Conservation (phyloP, 2,888 invertebrate genomes). For the Amphipyra berbera region DNA sequence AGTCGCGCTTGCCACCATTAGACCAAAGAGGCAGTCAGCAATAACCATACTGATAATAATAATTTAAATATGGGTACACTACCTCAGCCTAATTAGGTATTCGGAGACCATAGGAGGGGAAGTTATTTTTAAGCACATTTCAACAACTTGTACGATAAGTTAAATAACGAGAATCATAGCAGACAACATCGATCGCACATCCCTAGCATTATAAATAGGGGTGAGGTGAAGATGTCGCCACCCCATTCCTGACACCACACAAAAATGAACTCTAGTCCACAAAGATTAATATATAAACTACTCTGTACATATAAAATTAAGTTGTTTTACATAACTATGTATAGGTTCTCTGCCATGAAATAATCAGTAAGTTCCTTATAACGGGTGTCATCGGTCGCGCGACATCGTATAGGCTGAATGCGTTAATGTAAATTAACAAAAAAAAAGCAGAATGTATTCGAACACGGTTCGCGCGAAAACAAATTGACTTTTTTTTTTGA, state of each 20-base stretch:
- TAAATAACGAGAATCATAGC: neutral
- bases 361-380: slow-evolving; percentile 81
- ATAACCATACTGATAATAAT: too few species aligned
- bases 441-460: slow-evolving; percentile 43
- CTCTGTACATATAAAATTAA: slow-evolving; percentile 59
- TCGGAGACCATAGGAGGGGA: too few species aligned
- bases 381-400: slow-evolving; percentile 42
- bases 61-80: too few species aligned
- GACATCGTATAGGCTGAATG: slow-evolving; percentile 25
- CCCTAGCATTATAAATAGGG: slow-evolving; percentile 59
- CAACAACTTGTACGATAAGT: too few species aligned
- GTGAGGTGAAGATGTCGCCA: slow-evolving; percentile 68
- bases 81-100: too few species aligned
- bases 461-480: slow-evolving; percentile 43
- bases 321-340: slow-evolving; percentile 78
- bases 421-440: slow-evolving; percentile 21
- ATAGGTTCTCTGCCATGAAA: slow-evolving; percentile 75
- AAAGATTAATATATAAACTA: slow-evolving; percentile 47
- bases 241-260: slow-evolving; percentile 48
- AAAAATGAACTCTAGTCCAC: slow-evolving; percentile 48
- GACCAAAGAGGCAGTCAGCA: too few species aligned
- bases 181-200: slow-evolving; percentile 42
- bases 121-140: too few species aligned
- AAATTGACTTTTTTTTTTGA: slow-evolving; percentile 19
- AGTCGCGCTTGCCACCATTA: too few species aligned